Evolutionary conservation across 2,888 invertebrate genomes (phyloP).

Genomic region (Euplagia quadripunctaria): DNA sequence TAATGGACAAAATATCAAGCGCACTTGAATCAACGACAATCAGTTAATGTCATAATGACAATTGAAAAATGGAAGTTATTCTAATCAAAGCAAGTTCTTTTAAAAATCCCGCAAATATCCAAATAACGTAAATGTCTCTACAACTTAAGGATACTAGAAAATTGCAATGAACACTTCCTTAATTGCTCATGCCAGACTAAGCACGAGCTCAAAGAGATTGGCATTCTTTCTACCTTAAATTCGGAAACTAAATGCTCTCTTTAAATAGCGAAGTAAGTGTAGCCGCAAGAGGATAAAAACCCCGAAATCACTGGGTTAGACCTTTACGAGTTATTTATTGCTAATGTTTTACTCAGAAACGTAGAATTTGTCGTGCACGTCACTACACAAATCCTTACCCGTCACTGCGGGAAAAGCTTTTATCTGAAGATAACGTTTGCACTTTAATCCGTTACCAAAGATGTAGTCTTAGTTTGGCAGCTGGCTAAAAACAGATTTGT

Average conservation of each 20-base stretch:
- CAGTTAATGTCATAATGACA: no score
- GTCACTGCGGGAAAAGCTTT: slow-evolving; percentile 37
- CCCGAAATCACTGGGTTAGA: slow-evolving; percentile 46
- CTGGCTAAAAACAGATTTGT: slow-evolving; percentile 26
- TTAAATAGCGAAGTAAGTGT: slow-evolving; percentile 55
- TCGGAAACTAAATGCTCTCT: slow-evolving; percentile 49
- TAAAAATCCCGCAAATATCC: no score
- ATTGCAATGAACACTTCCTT: neutral
- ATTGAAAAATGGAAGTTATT: no score
- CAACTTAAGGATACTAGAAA: neutral
- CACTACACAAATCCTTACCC: slow-evolving; percentile 8
- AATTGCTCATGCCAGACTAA: neutral
- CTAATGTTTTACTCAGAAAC: slow-evolving; percentile 49
- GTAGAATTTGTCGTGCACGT: slow-evolving; percentile 35
- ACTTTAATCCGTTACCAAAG: slow-evolving; percentile 30
- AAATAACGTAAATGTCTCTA: no score
- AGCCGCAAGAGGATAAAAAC: slow-evolving; percentile 45
- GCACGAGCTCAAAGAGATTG: neutral
- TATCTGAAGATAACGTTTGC: slow-evolving; percentile 30
- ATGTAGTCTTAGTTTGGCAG: slow-evolving; percentile 25
- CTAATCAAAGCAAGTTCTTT: no score
- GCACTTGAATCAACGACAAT: no score
- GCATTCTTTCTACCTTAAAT: slow-evolving; percentile 20
- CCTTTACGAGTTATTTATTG: slow-evolving; percentile 56
- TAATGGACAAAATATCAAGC: no score